Conservation (phyloP, 2,888 invertebrate species). For the Drosophila austrosaltans region DNA sequence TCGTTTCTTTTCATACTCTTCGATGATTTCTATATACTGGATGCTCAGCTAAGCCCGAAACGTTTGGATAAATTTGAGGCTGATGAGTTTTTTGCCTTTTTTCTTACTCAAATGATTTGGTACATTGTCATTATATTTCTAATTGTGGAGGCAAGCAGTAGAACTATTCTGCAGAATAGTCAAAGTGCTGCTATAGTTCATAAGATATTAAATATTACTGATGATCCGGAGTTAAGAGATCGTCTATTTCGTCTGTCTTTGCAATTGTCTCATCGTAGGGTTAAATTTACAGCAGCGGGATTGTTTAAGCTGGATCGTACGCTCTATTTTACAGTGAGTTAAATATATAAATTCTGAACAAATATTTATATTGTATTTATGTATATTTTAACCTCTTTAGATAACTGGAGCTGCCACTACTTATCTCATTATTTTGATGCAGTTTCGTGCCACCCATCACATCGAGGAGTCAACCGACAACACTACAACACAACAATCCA, state of each 20-base stretch:
- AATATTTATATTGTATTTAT: neutral
- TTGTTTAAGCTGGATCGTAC: conserved; percentile 83
- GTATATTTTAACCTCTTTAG: conserved; percentile 55
- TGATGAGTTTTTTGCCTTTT: conserved; percentile 81
- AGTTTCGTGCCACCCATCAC: conserved; percentile 79
- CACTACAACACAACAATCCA: conserved; percentile 34
- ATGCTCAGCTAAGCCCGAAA: conserved; percentile 79
- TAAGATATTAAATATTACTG: conserved; percentile 80
- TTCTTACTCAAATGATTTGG: conserved; percentile 80
- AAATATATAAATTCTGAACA: too few species aligned
- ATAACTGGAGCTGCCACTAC: conserved; percentile 83
- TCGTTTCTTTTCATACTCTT: conserved; percentile 82
- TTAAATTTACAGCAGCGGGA: conserved; percentile 82
- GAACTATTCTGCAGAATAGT: conserved; percentile 76
- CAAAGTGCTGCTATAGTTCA: conserved; percentile 78
- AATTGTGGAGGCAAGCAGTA: conserved; percentile 81
- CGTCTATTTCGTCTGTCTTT: conserved; percentile 80
- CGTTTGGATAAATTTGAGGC: conserved; percentile 76
- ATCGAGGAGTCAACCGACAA: conserved; percentile 50
- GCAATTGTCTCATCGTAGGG: conserved; percentile 81
- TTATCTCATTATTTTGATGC: conserved; percentile 83
- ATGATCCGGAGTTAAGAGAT: conserved; percentile 76
- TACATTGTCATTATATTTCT: conserved; percentile 79
- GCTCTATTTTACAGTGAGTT: conserved; percentile 82
- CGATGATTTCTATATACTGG: conserved; percentile 81